A percentile compares a stretch with the other conserved stretches of the same genome.
Evolutionary conservation across 2,797 vertebrate genomes (phyloP).

Genomic region (Gorsachius magnificus): DNA sequence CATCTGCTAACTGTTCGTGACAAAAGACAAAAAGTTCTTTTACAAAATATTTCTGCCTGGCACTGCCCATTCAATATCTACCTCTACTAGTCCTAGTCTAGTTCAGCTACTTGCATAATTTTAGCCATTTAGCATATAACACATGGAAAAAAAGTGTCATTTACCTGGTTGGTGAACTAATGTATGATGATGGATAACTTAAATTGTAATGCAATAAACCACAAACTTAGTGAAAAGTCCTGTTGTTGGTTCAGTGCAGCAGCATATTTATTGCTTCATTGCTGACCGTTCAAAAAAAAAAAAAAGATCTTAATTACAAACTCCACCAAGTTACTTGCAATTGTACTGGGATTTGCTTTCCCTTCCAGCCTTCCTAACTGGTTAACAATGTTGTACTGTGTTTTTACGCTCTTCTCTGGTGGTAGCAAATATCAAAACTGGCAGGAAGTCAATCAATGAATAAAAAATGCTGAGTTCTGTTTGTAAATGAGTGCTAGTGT

Average conservation of each 20-base stretch:
- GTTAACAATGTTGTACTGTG: slow-evolving; percentile 58
- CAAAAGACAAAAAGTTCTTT: not conserved
- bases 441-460: slow-evolving; percentile 62
- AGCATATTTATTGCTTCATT: slow-evolving; percentile 44
- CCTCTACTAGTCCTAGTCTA: slow-evolving; percentile 87
- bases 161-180: slow-evolving; percentile 17
- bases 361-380: slow-evolving; percentile 48
- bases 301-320: not conserved
- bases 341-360: slow-evolving; percentile 57
- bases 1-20: not conserved
- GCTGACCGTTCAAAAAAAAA: not conserved
- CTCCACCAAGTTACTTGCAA: slow-evolving; percentile 39
- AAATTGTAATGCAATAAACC: slow-evolving; percentile 66
- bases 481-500: slow-evolving; percentile 56
- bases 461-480: slow-evolving; percentile 64
- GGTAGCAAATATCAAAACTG: slow-evolving; percentile 39
- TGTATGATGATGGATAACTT: slow-evolving; percentile 13
- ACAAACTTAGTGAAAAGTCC: slow-evolving; percentile 14
- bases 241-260: slow-evolving; percentile 37
- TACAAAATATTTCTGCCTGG: slow-evolving; percentile 80
- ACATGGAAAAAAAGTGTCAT: not conserved
- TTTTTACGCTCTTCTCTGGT: slow-evolving; percentile 58
- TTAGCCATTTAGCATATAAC: slow-evolving; percentile 73
- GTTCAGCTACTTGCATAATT: slow-evolving; percentile 83
- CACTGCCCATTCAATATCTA: slow-evolving; percentile 83